These are phyloP conservation scores for Avahi laniger DNA, from an alignment of 2,797 vertebrate genomes.

Conservation along the genomic window DNA sequence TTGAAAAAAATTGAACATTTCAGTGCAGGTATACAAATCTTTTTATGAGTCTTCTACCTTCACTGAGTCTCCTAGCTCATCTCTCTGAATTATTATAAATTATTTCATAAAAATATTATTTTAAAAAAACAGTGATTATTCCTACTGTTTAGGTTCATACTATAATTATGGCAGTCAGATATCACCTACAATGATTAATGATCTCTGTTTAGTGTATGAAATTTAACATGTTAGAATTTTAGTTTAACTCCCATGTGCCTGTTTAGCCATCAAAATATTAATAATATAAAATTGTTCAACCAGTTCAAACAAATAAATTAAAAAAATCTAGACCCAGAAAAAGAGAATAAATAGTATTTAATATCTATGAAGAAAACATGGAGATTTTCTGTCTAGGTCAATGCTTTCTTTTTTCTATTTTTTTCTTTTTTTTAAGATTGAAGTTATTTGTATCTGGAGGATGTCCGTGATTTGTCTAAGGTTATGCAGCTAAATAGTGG, in stretches of 20 bases:
- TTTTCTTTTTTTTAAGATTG: background rate
- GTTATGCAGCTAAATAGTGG: conserved; percentile 14
- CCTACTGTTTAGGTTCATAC: background rate
- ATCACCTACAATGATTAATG: background rate
- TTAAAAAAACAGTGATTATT: conserved; percentile 14
- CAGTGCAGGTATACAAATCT: background rate
- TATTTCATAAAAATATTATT: conserved; percentile 33
- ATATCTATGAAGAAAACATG: background rate
- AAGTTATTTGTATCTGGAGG: background rate
- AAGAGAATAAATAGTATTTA: conserved; percentile 10
- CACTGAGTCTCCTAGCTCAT: background rate
- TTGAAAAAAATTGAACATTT: conserved; percentile 1
- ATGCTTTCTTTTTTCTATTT: background rate
- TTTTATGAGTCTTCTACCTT: background rate
- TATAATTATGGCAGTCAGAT: conserved; percentile 31
- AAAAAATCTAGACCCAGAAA: background rate
- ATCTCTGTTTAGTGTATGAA: background rate
- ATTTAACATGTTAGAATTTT: conserved; percentile 49
- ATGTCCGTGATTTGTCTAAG: background rate
- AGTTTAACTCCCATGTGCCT: background rate
- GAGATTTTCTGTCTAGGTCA: background rate
- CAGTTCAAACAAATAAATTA: conserved; percentile 9
- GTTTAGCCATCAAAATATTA: background rate
- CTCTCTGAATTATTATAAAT: background rate
- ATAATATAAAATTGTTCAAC: background rate